Evolutionary conservation across 2,888 invertebrate genomes (phyloP).

Genomic region (Elmis aenea): DNA sequence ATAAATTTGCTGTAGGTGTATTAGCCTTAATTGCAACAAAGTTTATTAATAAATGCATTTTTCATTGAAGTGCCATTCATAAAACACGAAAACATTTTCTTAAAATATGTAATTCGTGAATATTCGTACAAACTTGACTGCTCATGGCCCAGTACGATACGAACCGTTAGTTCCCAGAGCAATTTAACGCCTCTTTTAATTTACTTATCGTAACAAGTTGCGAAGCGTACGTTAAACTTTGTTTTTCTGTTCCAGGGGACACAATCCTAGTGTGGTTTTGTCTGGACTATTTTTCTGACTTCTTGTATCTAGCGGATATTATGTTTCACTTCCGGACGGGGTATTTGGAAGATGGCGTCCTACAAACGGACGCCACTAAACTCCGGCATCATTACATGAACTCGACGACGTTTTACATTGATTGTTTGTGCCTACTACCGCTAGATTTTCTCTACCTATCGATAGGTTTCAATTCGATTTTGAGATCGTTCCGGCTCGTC

Average conservation of each 20-base stretch:
- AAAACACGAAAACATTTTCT: too few species aligned
- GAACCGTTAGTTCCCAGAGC: too few species aligned
- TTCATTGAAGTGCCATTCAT: too few species aligned
- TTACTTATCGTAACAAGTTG: too few species aligned
- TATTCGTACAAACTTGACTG: too few species aligned
- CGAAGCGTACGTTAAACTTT: too few species aligned
- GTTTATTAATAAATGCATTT: too few species aligned
- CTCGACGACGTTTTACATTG: constrained; percentile 91
- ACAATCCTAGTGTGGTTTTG: constrained; percentile 94
- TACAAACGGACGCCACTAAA: constrained; percentile 92
- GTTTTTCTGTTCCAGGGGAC: constrained; percentile 59
- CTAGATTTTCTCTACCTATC: constrained; percentile 97
- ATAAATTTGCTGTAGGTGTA: too few species aligned
- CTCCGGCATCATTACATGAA: constrained; percentile 97
- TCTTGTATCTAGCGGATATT: constrained; percentile 93
- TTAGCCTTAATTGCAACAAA: too few species aligned
- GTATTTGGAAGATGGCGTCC: constrained; percentile 94
- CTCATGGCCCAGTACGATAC: too few species aligned
- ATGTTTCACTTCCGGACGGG: constrained; percentile 97
- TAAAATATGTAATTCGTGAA: too few species aligned
- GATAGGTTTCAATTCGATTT: constrained; percentile 93
- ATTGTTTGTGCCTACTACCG: constrained; percentile 95
- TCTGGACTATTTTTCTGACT: constrained; percentile 94
- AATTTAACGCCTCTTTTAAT: too few species aligned
- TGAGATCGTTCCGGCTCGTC: constrained; percentile 91